Base-by-base conservation (phyloP, 2,888 invertebrate genomes). In the Eudasyphora cyanicolor region DNA sequence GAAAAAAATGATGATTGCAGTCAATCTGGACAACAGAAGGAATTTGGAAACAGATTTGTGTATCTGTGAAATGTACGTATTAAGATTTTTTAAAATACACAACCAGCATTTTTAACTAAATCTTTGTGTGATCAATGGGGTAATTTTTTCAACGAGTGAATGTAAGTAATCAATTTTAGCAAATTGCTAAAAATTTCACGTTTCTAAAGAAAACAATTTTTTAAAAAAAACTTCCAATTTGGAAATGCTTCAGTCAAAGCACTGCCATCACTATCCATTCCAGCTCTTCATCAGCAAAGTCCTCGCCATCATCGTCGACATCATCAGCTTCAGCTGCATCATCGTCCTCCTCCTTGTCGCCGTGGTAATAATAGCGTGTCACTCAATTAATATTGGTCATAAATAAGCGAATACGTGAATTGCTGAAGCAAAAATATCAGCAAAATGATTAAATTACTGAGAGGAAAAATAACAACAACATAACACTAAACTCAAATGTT, bases 401-500 rank as follows among this genome's bases (percentile, higher is more conserved):
- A 67, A 64, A 24, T 19, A 21, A 57, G 21, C 24, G 67, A 38
- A 67, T 64, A 62, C 62, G 19, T 17, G 62, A 54, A 54, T 54
- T 21, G 64, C 19, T 67, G 67, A 12, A 38, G 8, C 38, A 64
- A 19, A 64, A 64, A 64, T 38, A 64, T 42, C 42, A 42, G 12
- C 42, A 42, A 67, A 67, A 67, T 42, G 67, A 14, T 42, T 42
- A 32, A 62, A 67, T 21, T 14, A 1, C 42, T 67, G 38, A 64
- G 29, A 51, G 35, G 14, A 70, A 24, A 74, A 70, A 54, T 45
- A 74, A 17, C 12, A 5, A 24, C 3, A 62, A 54, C 32, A 10
- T 42, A 76, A 38, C 14, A 42, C 38, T n/a, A 77, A 45, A 57
- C 75, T 78, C 60, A 73, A 84, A 80, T 80, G 78, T 27, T 81